phyloP scores from a whole-genome alignment of 2,888 invertebrate species.

The Eretmocerus hayati region DNA sequence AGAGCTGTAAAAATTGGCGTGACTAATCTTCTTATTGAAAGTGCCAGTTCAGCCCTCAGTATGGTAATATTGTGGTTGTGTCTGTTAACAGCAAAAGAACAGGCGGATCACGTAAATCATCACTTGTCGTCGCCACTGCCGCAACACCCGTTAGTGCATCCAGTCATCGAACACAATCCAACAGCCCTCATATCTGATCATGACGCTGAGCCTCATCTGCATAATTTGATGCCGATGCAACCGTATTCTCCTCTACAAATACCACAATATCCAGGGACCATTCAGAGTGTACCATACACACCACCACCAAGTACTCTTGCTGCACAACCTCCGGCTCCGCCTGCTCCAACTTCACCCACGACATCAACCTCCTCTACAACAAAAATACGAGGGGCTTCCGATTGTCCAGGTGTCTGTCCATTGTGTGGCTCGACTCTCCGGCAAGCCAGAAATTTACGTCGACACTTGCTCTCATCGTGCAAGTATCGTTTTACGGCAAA shows the following conservation, averaged over 20 bases:
- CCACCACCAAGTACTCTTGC: slow-evolving; percentile 15
- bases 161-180: slow-evolving; percentile 21
- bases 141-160: slow-evolving; percentile 20
- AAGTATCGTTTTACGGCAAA: slow-evolving; percentile 42
- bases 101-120: slow-evolving; percentile 36
- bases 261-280: slow-evolving; percentile 40
- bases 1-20: slow-evolving; percentile 16
- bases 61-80: slow-evolving; percentile 45
- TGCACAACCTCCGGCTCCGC: slow-evolving; percentile 20
- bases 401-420: slow-evolving; percentile 57
- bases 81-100: slow-evolving; percentile 40
- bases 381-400: slow-evolving; percentile 54
- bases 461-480: slow-evolving; percentile 50
- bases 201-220: slow-evolving; percentile 31
- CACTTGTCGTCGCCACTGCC: slow-evolving; percentile 27
- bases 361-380: slow-evolving; percentile 21
- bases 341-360: neutral
- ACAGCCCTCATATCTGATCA: slow-evolving; percentile 20
- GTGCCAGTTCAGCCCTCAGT: slow-evolving; percentile 42
- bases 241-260: slow-evolving; percentile 42
- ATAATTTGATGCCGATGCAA: slow-evolving; percentile 42
- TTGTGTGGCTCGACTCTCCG: slow-evolving; percentile 55
- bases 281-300: slow-evolving; percentile 28
- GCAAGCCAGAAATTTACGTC: slow-evolving; percentile 55
- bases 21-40: slow-evolving; percentile 21